Base-by-base conservation (phyloP, 1,140 invertebrate species). In the Tetraneura akinire region DNA sequence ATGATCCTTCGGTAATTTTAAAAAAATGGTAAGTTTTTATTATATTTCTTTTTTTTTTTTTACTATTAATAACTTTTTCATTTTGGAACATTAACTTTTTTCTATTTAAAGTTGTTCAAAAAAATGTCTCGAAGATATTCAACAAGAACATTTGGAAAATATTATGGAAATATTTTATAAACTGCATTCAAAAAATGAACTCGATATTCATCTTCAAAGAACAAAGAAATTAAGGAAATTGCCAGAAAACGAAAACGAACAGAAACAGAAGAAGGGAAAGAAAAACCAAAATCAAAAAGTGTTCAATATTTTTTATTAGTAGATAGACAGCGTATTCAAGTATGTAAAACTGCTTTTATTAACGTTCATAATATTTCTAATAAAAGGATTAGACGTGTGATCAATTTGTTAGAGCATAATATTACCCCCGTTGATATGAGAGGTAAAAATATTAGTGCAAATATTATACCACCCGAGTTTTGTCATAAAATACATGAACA, bases 301-400 rank as follows among this genome's bases (percentile, higher is more conserved):
- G 1, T 62, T 62, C 57, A 32, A 23, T 62, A 62, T 62, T 62
- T 62, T 62, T 62, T 62, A 62, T 29, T 62, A 62, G 57, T 62
- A 62, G 57, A 62, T 62, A 6, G 57, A 62, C 26, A 32, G 57
- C 26, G 3, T 29, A 62, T 62, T 70, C 66, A 70, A 70, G 18
- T 70, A 70, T 47, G 37, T 70, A 23, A 47, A n/a, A 45, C 26
- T 1, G 68, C n/a, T 49, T 70, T 70, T 1, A 45, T 70, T 45
- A 23, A 42, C 23, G 13, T 47, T 70, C 45, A 45, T 70, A 49
- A 70, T 70, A 49, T 70, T 26, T 45, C 18, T 42, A 49, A 70
- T 21, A 70, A 70, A 49, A 42, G 4, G 5, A 49, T 47, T 47
- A 70, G 37, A 49, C 18, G 66, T n/a, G 8, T 53, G 49, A 18